Conservation (phyloP, 2,797 vertebrate species). For the Cyprinella venusta region DNA sequence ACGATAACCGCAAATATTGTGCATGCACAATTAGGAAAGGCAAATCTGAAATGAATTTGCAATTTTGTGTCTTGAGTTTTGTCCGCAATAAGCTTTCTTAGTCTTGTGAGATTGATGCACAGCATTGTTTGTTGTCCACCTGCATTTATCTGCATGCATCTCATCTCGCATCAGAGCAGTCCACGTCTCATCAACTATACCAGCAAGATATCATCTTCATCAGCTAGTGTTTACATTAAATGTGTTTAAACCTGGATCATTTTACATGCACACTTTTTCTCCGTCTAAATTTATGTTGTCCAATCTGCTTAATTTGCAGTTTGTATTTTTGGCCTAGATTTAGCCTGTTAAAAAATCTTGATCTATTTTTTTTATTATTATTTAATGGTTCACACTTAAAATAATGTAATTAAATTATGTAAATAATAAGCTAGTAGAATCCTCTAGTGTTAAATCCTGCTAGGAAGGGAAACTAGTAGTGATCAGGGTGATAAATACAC, state of each 20-base stretch:
- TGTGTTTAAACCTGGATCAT: not conserved
- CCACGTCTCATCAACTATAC: not conserved
- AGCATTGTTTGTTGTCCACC: not conserved
- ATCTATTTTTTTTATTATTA: not conserved
- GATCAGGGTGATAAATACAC: not conserved
- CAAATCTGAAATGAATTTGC: constrained; percentile 8
- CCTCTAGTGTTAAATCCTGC: not conserved
- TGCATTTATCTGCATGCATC: not conserved
- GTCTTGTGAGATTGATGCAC: not conserved
- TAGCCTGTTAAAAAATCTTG: not conserved
- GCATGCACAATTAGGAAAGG: constrained; percentile 13
- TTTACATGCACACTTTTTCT: not conserved
- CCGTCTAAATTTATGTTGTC: not conserved
- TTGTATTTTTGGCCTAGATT: not conserved
- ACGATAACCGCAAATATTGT: not conserved
- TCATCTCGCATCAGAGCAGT: not conserved
- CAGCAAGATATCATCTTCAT: not conserved
- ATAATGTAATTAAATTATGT: no score
- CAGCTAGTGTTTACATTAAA: constrained; percentile 6
- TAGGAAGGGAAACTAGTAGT: not conserved
- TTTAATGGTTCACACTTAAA: not conserved
- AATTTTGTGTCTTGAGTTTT: constrained; percentile 6
- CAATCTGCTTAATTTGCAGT: not conserved
- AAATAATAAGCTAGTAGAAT: not conserved
- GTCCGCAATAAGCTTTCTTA: not conserved